These are phyloP conservation scores for Papilio machaon DNA, from an alignment of 1,140 invertebrate species.

Conservation along the genomic window DNA sequence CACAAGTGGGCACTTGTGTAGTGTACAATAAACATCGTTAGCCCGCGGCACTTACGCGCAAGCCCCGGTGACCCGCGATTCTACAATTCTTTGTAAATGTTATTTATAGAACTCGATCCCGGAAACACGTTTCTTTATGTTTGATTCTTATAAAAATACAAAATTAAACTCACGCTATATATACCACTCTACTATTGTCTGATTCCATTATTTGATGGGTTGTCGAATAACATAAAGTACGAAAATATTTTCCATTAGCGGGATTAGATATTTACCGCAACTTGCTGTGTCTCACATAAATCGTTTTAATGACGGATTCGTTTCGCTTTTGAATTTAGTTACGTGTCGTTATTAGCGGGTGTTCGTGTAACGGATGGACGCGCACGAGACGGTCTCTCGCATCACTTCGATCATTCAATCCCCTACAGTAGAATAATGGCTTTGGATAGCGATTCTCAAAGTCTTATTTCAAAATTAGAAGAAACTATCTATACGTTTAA, in stretches of 20 bases:
- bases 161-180: constrained; percentile 38
- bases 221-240: no score
- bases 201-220: no score
- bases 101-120: constrained; percentile 42
- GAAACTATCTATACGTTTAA: no score
- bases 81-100: constrained; percentile 50
- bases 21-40: constrained; percentile 64
- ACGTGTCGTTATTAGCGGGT: constrained; percentile 69
- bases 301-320: constrained; percentile 68
- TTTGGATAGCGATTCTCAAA: constrained; percentile 32
- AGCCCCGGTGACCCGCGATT: constrained; percentile 52
- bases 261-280: constrained; percentile 31
- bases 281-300: constrained; percentile 55
- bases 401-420: constrained; percentile 46
- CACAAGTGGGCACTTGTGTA: constrained; percentile 34
- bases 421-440: constrained; percentile 47
- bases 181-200: no score
- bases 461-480: not conserved
- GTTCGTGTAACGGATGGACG: constrained; percentile 61
- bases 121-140: constrained; percentile 14
- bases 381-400: constrained; percentile 45
- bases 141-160: constrained; percentile 2
- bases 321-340: constrained; percentile 69
- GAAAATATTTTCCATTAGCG: not conserved
- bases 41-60: constrained; percentile 39